A percentile compares a stretch with the other conserved stretches of the same genome.
Conservation (phyloP, 2,113 vertebrate species). For the Marmota flaviventris region DNA sequence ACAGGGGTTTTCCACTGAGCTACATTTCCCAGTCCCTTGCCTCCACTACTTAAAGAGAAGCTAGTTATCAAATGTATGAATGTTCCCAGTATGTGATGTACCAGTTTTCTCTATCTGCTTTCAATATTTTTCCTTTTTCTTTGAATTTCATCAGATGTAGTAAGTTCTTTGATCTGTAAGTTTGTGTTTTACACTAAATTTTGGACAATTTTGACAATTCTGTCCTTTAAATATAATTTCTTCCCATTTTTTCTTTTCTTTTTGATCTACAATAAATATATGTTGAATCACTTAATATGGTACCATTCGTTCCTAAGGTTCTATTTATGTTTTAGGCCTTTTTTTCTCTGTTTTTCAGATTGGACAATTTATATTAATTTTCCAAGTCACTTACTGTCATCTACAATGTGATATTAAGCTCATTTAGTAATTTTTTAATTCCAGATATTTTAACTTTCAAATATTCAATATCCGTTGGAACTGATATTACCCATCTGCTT, state of each 20-base stretch:
- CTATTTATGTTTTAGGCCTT: not conserved
- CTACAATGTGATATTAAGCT: not conserved
- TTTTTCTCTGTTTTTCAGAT: not conserved
- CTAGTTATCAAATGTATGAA: not conserved
- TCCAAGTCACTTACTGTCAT: not conserved
- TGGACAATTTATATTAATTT: slow-evolving; percentile 1
- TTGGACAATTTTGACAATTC: not conserved
- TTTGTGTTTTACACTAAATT: slow-evolving; percentile 3
- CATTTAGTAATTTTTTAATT: not conserved
- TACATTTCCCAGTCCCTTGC: not conserved
- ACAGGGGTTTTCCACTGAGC: not conserved
- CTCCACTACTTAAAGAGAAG: not conserved
- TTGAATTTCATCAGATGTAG: not conserved
- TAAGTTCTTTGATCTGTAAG: not conserved
- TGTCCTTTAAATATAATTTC: not conserved
- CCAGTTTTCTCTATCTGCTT: not conserved
- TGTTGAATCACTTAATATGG: not conserved
- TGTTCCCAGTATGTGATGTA: not conserved
- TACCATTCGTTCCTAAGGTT: not conserved
- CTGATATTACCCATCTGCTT: not conserved
- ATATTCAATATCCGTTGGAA: not conserved
- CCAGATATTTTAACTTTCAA: not conserved
- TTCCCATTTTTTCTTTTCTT: not conserved
- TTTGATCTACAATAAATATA: not conserved
- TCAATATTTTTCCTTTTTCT: not conserved